These are phyloP conservation scores for Cyclopterus lumpus DNA, from an alignment of 2,797 vertebrate genomes.

Conservation along the genomic window DNA sequence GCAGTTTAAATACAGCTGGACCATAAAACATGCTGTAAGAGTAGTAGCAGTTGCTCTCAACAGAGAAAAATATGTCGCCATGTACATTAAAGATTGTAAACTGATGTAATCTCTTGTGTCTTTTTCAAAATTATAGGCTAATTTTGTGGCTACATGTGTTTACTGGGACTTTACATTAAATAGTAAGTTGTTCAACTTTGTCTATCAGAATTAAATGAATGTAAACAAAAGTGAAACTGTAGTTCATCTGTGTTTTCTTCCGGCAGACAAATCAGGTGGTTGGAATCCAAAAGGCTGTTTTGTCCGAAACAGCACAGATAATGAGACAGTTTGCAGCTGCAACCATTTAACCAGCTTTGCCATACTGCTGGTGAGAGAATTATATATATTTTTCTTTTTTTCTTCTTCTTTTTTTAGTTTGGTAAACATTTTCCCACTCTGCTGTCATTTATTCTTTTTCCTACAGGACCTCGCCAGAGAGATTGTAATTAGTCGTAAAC, in stretches of 20 bases:
- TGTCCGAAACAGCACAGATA: slow-evolving; percentile 80
- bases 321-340: slow-evolving; percentile 90
- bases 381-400: background rate
- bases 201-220: slow-evolving; percentile 50
- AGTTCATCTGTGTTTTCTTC: background rate
- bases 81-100: background rate
- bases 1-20: background rate
- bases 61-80: background rate
- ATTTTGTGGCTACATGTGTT: slow-evolving; percentile 84
- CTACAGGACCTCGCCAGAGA: slow-evolving; percentile 86
- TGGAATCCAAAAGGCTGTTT: slow-evolving; percentile 90
- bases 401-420: background rate
- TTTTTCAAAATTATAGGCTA: slow-evolving; percentile 75
- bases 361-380: slow-evolving; percentile 89
- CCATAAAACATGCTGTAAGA: background rate
- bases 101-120: slow-evolving; percentile 9
- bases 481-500: slow-evolving; percentile 56
- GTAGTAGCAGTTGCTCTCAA: background rate
- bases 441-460: slow-evolving; percentile 43
- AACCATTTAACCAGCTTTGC: slow-evolving; percentile 96
- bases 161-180: slow-evolving; percentile 92
- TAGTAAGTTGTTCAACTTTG: slow-evolving; percentile 76
- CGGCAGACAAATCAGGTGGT: slow-evolving; percentile 83
- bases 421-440: background rate
- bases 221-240: background rate